phyloP scores from a whole-genome alignment of 2,888 invertebrate species.

The Epirrhoe tristata region DNA sequence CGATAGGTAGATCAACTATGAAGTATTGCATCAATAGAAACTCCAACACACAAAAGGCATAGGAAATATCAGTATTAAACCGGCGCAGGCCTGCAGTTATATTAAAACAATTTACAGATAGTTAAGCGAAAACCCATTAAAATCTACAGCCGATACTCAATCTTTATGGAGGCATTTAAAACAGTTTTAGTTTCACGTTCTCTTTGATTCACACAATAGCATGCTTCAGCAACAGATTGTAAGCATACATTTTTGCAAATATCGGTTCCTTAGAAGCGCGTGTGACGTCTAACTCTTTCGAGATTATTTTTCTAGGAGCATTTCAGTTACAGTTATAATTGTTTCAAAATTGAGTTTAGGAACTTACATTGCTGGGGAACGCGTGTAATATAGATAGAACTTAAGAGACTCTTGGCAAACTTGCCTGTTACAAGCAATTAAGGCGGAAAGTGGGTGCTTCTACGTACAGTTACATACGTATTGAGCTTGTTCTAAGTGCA shows the following conservation, averaged over 20 bases:
- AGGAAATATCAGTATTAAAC: neutral
- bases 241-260: neutral
- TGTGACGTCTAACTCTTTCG: no score
- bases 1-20: no score
- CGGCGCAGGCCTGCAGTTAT: neutral
- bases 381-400: slow-evolving; percentile 6
- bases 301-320: no score
- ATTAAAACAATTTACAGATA: slow-evolving; percentile 4
- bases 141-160: slow-evolving; percentile 21
- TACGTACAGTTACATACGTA: slow-evolving; percentile 26
- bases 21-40: no score
- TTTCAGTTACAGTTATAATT: neutral
- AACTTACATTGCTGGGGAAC: neutral
- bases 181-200: slow-evolving; percentile 15
- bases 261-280: neutral
- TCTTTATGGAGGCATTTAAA: slow-evolving; percentile 23
- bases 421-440: slow-evolving; percentile 35
- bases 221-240: slow-evolving; percentile 2
- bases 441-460: slow-evolving; percentile 27
- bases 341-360: neutral
- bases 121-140: slow-evolving; percentile 7
- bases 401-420: slow-evolving; percentile 26
- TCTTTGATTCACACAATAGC: neutral
- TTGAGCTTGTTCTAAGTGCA: slow-evolving; percentile 21
- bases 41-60: neutral